Conservation (phyloP, 2,888 invertebrate genomes). For the Heliconius cydno region DNA sequence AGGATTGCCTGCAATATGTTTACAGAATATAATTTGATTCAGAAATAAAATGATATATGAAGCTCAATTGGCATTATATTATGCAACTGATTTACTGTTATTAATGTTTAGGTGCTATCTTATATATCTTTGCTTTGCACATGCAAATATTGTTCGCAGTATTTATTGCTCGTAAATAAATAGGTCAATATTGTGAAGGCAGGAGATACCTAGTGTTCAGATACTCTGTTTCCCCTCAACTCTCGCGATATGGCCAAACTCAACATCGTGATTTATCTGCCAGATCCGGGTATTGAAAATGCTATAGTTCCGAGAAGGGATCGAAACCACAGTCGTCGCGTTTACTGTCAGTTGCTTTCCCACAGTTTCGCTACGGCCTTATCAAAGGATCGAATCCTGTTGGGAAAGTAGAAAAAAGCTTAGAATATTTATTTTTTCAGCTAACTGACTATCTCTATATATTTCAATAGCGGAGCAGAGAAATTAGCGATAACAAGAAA, state of each 20-base stretch:
- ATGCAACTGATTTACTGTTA: slow-evolving; percentile 41
- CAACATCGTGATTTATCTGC: not conserved
- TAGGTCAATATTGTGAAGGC: no score
- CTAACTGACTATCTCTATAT: no score
- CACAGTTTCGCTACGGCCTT: no score
- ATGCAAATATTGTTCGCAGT: slow-evolving; percentile 36
- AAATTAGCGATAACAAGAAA: not conserved
- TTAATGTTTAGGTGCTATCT: slow-evolving; percentile 38
- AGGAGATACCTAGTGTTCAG: no score
- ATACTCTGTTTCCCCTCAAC: not conserved
- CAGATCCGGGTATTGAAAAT: no score
- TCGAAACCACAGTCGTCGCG: no score
- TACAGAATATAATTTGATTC: slow-evolving; percentile 42
- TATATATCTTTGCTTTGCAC: slow-evolving; percentile 38
- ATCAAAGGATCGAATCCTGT: no score
- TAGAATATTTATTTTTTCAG: no score
- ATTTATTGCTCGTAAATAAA: slow-evolving; percentile 32
- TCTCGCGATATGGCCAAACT: not conserved
- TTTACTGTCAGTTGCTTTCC: no score
- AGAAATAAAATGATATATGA: slow-evolving; percentile 42
- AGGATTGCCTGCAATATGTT: slow-evolving; percentile 31
- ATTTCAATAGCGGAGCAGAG: not conserved
- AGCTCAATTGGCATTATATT: slow-evolving; percentile 38
- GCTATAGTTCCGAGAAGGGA: no score
- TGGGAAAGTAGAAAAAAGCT: no score